A percentile compares a stretch with the other conserved stretches of the same genome.
Conservation (phyloP, 2,888 invertebrate genomes). For the Gastracanthus pulcherrimus region DNA sequence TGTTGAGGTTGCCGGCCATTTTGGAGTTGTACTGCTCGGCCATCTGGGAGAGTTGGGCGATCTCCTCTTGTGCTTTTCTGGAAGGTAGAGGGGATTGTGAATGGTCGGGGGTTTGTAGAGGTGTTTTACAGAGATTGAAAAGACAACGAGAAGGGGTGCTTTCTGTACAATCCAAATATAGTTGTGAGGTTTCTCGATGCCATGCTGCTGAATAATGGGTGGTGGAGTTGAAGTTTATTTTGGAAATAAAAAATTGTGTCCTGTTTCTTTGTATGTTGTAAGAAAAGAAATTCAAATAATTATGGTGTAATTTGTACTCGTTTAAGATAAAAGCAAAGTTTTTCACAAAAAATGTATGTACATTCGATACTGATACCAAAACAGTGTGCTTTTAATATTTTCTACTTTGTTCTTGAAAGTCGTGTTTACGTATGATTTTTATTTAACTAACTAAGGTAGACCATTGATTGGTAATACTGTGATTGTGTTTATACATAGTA, state of each 20-base stretch:
- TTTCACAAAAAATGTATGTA: neutral
- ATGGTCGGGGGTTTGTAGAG: neutral
- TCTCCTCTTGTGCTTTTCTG: conserved; percentile 84
- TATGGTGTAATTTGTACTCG: neutral
- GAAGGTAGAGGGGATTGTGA: conserved; percentile 66
- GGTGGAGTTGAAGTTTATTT: conserved; percentile 4
- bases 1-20: conserved; percentile 77
- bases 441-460: neutral
- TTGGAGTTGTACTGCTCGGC: conserved; percentile 85
- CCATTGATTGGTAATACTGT: neutral
- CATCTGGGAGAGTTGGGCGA: conserved; percentile 85
- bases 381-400: neutral
- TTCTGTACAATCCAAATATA: conserved; percentile 37
- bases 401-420: neutral
- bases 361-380: neutral
- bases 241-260: conserved; percentile 32
- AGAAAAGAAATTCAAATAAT: neutral
- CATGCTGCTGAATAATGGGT: conserved; percentile 46
- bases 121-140: neutral
- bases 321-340: neutral
- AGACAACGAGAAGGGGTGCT: conserved; percentile 27
- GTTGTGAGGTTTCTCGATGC: conserved; percentile 20
- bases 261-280: conserved; percentile 37
- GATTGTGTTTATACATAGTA: neutral
- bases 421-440: neutral